Base-by-base conservation (phyloP, 2,113 vertebrate species). In the Sinosuthora webbiana region DNA sequence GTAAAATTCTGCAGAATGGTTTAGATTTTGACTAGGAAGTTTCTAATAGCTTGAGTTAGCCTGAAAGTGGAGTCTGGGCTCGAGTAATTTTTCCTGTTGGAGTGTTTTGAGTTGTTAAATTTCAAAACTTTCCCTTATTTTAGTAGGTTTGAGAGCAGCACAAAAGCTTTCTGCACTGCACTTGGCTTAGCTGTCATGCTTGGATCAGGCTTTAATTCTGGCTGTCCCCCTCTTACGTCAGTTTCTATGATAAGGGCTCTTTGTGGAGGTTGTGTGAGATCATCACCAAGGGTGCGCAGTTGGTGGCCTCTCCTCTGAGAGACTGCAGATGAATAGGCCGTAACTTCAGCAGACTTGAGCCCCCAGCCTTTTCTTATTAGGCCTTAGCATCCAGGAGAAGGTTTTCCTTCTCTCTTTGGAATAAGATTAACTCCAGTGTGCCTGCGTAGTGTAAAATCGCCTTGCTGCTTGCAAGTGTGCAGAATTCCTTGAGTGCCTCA, bases 201-300 rank as follows among this genome's bases (percentile, higher is more conserved):
- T 88, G 83, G 80, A 45, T 94, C 63, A 85, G 50, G 31, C 45
- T 79, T 86, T 83, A 69, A 53, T 84, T 73, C 65, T 45, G 53
- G 28, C 30, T 83, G 76, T 94, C 64, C 55, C 23, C 39, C 23
- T 71, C 87, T 73, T 71, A 41, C 4, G 3, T 79, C 77, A 37
- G 13, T 35, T 57, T 76, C 44, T 88, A 1, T 69, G 82, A 39
- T 81, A 74, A 83, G 44, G 42, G 35, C 84, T 89, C 50, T 95
- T 93, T 83, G 80, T 93, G 79, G 79, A 39, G 52, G 13, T 25
- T 52, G 28, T 77, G 56, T 22, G 73, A n/a, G 45, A 64, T 81
- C 68, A 64, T 31, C 6, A 8, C 2, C 0, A 41, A 81, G 82
- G 60, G 41, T 39, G 19, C 60, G 19, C 27, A 39, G 80, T 81